Conservation (phyloP, 2,797 vertebrate genomes). For the Leuciscus waleckii region DNA sequence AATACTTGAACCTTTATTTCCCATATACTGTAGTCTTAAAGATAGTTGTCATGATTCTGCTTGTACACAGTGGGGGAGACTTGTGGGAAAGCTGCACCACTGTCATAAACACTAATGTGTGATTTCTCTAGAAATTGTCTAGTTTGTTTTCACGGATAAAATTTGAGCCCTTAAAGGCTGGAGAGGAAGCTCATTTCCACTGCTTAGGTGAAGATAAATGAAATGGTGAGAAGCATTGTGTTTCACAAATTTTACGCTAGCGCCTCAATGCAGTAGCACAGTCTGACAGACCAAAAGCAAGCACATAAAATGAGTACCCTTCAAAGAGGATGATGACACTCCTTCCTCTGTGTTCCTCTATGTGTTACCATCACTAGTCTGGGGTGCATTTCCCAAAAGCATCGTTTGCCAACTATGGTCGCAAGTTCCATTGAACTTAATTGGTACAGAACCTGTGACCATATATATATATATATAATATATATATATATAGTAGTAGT, state of each 20-base stretch:
- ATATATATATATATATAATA: no score
- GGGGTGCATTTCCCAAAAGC: neutral
- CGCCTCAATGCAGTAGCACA: conserved; percentile 1
- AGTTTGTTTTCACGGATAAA: conserved; percentile 63
- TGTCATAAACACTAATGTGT: conserved; percentile 63
- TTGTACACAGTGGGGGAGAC: conserved; percentile 26
- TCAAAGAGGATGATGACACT: conserved; percentile 33
- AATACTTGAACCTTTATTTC: conserved; percentile 65
- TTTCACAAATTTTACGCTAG: conserved; percentile 37
- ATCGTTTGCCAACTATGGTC: no score
- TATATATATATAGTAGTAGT: no score
- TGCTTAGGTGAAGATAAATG: conserved; percentile 68
- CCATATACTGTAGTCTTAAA: conserved; percentile 9
- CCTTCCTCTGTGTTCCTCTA: neutral
- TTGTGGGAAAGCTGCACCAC: conserved; percentile 55
- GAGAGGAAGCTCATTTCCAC: conserved; percentile 71
- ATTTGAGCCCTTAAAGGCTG: conserved; percentile 62
- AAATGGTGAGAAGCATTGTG: conserved; percentile 60
- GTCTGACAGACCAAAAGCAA: conserved; percentile 58
- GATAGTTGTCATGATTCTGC: neutral
- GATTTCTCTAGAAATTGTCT: conserved; percentile 62
- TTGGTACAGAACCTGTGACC: no score
- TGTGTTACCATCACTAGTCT: neutral
- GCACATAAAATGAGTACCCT: conserved; percentile 56
- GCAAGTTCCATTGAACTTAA: no score